phyloP scores from a whole-genome alignment of 2,888 invertebrate species.

The Lymantria dispar region DNA sequence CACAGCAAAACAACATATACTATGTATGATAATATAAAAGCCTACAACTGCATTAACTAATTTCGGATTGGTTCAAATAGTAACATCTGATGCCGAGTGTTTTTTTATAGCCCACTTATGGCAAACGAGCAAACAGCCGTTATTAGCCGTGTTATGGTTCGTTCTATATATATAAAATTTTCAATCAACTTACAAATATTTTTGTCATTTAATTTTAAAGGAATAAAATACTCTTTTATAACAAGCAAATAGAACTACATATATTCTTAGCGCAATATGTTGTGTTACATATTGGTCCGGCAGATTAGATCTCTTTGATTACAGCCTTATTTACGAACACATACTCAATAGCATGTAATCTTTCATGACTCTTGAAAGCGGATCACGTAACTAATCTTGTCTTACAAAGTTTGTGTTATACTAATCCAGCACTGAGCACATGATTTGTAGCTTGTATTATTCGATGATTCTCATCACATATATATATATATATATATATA shows the following conservation, averaged over 20 bases:
- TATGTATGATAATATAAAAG: too few relatives aligned
- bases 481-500: too few relatives aligned
- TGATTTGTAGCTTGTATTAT: neutral
- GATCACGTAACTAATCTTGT: constrained; percentile 31
- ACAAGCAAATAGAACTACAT: too few relatives aligned
- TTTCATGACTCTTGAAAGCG: constrained; percentile 16
- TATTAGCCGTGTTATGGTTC: too few relatives aligned
- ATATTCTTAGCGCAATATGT: too few relatives aligned
- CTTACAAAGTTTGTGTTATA: constrained; percentile 36
- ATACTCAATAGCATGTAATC: constrained; percentile 17
- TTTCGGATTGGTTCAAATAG: too few relatives aligned
- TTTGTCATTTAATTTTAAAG: neutral
- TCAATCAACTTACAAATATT: neutral
- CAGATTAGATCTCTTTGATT: neutral
- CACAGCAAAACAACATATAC: too few relatives aligned
- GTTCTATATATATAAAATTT: neutral
- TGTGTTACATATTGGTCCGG: neutral
- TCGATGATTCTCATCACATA: too few relatives aligned
- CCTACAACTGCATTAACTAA: too few relatives aligned
- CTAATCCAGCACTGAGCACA: constrained; percentile 20
- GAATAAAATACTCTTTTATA: too few relatives aligned
- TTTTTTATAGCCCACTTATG: too few relatives aligned
- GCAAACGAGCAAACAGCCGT: too few relatives aligned
- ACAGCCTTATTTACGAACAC: constrained; percentile 4
- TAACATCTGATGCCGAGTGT: neutral